These are phyloP conservation scores for Tetrax tetrax DNA, from an alignment of 2,113 vertebrate species.

Conservation along the genomic window DNA sequence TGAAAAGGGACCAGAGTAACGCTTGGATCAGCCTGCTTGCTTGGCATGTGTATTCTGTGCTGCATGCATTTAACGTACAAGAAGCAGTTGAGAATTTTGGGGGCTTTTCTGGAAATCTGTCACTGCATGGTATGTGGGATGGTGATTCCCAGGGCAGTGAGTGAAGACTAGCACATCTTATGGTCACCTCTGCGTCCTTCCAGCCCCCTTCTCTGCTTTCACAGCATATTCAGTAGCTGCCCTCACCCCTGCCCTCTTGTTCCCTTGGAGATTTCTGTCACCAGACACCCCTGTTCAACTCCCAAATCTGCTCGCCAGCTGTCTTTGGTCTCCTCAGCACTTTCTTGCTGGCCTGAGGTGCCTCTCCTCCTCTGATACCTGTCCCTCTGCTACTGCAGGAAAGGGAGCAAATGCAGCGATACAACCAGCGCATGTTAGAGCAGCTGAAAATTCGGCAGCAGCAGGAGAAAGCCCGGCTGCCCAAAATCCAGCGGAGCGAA, in stretches of 20 bases:
- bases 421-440: slow-evolving; percentile 95
- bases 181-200: neutral
- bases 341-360: neutral
- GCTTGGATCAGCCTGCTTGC: accelerated
- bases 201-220: neutral
- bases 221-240: no score
- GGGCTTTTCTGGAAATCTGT: neutral
- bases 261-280: neutral
- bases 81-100: neutral
- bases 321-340: neutral
- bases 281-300: accelerated
- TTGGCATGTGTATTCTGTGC: neutral
- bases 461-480: slow-evolving; percentile 89
- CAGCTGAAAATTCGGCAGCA: slow-evolving; percentile 86
- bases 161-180: neutral
- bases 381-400: slow-evolving; percentile 75
- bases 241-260: neutral
- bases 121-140: neutral
- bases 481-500: slow-evolving; percentile 92
- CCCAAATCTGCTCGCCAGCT: neutral
- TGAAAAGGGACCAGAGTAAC: neutral
- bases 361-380: neutral
- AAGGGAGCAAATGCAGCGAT: slow-evolving; percentile 95
- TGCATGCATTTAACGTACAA: neutral
- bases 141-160: neutral